These are phyloP conservation scores for Drosophila biarmipes DNA, from an alignment of 1,140 invertebrate species.

Conservation along the genomic window DNA sequence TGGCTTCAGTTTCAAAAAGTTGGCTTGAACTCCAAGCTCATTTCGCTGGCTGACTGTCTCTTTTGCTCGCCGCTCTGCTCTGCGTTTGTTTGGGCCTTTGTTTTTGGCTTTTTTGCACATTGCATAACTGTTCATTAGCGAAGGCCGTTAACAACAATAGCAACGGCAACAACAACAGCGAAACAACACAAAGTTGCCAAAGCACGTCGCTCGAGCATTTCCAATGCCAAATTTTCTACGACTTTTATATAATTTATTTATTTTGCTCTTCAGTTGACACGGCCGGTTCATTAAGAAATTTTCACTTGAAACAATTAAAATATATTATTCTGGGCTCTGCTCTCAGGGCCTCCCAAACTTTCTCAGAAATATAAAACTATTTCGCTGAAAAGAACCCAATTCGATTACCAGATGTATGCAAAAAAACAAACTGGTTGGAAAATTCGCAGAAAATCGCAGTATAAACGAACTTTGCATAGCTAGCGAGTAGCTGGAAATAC, in stretches of 20 bases:
- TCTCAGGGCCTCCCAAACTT: not conserved
- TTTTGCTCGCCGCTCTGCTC: constrained; percentile 4
- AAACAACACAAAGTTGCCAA: constrained; percentile 47
- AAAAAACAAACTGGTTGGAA: constrained; percentile 9
- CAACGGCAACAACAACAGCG: constrained; percentile 17
- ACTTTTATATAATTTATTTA: constrained; percentile 22
- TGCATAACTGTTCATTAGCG: constrained; percentile 80
- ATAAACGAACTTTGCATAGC: constrained; percentile 24
- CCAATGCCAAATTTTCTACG: constrained; percentile 64
- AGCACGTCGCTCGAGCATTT: constrained; percentile 60
- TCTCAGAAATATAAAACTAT: not conserved
- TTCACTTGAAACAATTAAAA: not conserved
- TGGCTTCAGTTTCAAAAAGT: constrained; percentile 44
- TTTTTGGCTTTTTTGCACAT: constrained; percentile 66
- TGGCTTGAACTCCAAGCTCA: constrained; percentile 39
- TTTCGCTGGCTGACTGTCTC: constrained; percentile 19
- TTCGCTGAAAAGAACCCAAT: not conserved
- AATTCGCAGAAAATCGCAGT: constrained; percentile 23
- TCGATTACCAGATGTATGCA: constrained; percentile 10
- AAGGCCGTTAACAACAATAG: constrained; percentile 67
- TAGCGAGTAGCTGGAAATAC: constrained; percentile 26
- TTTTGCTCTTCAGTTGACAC: constrained; percentile 6
- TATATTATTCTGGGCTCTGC: not conserved
- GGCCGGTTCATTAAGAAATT: constrained; percentile 5
- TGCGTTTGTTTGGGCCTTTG: constrained; percentile 12